Conservation (phyloP, 2,888 invertebrate genomes). For the Chrysolina oricalcia region DNA sequence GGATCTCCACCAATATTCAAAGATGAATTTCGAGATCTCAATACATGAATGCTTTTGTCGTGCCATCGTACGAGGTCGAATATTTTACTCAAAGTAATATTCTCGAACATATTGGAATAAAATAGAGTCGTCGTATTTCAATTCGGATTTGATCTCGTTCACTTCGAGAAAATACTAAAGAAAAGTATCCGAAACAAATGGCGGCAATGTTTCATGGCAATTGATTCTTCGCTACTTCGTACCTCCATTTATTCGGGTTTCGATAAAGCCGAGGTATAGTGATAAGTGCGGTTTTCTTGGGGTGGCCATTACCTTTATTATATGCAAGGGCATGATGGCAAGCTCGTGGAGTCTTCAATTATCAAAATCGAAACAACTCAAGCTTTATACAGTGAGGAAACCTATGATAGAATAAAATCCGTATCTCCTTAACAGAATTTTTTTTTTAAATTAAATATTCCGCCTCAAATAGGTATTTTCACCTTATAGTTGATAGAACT, state of each 20-base stretch:
- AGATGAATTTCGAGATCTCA: neutral
- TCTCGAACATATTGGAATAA: conserved; percentile 40
- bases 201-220: conserved; percentile 66
- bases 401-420: too few relatives aligned
- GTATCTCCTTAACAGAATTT: too few relatives aligned
- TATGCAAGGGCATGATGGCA: conserved; percentile 7
- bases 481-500: too few relatives aligned
- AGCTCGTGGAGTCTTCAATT: neutral
- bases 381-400: too few relatives aligned
- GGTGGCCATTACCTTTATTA: neutral
- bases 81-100: conserved; percentile 1
- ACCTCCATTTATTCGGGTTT: conserved; percentile 26
- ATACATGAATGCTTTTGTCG: neutral
- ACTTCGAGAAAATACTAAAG: conserved; percentile 39
- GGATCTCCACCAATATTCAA: neutral
- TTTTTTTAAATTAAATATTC: too few relatives aligned
- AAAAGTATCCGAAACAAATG: conserved; percentile 62
- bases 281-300: conserved; percentile 5
- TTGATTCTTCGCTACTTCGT: conserved; percentile 58
- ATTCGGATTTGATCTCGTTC: conserved; percentile 43
- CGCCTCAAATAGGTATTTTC: too few relatives aligned
- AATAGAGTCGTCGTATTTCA: conserved; percentile 43
- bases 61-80: conserved; percentile 3
- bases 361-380: neutral
- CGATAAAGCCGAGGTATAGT: conserved; percentile 1